Percentiles rank a stretch among this genome's conserved stretches.
Evolutionary conservation across 2,888 invertebrate genomes (phyloP).

Genomic region (Volucella bombylans): DNA sequence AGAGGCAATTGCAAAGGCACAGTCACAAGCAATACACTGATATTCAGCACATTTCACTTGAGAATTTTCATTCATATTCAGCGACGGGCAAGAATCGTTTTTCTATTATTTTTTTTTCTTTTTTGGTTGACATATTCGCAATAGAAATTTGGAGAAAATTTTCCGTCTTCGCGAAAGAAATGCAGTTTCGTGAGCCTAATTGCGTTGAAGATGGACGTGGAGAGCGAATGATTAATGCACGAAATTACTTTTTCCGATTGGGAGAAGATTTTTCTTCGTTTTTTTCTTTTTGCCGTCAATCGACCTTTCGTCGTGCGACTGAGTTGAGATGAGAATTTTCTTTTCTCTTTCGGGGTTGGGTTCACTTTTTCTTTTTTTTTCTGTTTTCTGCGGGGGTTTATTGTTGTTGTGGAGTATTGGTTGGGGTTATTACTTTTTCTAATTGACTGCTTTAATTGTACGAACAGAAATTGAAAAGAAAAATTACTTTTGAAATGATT

Average conservation of each 20-base stretch:
- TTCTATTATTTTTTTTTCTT: slow-evolving; percentile 1
- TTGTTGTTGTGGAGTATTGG: not conserved
- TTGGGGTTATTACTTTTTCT: slow-evolving; percentile 50
- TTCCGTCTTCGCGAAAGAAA: slow-evolving; percentile 38
- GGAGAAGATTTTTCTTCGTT: slow-evolving; percentile 12
- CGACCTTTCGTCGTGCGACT: not conserved
- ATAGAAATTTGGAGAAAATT: slow-evolving; percentile 17
- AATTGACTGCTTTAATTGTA: slow-evolving; percentile 27
- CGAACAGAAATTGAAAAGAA: slow-evolving; percentile 52
- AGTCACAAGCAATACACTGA: slow-evolving; percentile 46
- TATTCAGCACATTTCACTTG: slow-evolving; percentile 70
- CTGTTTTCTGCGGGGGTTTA: not conserved
- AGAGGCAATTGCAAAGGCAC: too few species aligned
- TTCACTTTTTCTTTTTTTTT: not conserved
- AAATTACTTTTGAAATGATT: slow-evolving; percentile 39
- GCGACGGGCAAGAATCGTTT: slow-evolving; percentile 49
- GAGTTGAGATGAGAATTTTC: not conserved
- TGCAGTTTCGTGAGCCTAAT: slow-evolving; percentile 23
- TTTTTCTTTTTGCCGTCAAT: slow-evolving; percentile 37
- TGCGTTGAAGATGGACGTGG: slow-evolving; percentile 10
- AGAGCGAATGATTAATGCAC: slow-evolving; percentile 21
- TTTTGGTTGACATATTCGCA: slow-evolving; percentile 62
- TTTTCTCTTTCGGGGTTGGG: not conserved
- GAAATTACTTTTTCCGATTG: not conserved
- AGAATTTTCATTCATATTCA: slow-evolving; percentile 61